phyloP scores from a whole-genome alignment of 2,113 vertebrate genomes.

The Pandion haliaetus region DNA sequence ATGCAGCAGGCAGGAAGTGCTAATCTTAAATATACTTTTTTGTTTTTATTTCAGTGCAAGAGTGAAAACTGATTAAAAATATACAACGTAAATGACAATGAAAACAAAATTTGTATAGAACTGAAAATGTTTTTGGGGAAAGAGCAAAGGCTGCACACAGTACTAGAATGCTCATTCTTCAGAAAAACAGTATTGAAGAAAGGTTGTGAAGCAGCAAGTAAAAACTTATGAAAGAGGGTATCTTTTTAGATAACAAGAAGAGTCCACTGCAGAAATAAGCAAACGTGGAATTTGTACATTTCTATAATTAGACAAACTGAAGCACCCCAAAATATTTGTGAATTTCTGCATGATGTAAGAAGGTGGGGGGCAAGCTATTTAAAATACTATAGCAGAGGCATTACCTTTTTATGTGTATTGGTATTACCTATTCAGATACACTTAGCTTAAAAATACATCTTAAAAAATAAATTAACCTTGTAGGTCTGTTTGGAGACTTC shows the following conservation, averaged over 20 bases:
- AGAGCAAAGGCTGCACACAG: background rate
- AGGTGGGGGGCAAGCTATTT: background rate
- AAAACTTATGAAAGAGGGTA: background rate
- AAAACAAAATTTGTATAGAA: background rate
- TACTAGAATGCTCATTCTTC: too few species aligned
- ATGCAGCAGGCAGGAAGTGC: background rate
- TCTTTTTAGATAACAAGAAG: background rate
- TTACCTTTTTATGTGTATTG: background rate
- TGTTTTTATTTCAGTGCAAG: background rate
- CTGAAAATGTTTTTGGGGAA: background rate
- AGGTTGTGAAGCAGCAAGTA: background rate
- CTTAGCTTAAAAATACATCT: background rate
- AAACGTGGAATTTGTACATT: background rate
- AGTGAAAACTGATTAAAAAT: background rate
- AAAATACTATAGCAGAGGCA: background rate
- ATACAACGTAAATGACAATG: background rate
- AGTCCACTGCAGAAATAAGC: background rate
- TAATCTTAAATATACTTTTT: background rate
- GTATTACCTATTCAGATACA: background rate
- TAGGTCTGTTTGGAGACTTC: background rate
- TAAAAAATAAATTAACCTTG: background rate
- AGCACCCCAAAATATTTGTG: background rate
- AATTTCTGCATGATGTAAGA: background rate
- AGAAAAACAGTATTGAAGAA: background rate
- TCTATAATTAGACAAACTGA: background rate